These are phyloP conservation scores for Atherinosoma microstoma DNA, from an alignment of 2,797 vertebrate genomes.

Conservation along the genomic window DNA sequence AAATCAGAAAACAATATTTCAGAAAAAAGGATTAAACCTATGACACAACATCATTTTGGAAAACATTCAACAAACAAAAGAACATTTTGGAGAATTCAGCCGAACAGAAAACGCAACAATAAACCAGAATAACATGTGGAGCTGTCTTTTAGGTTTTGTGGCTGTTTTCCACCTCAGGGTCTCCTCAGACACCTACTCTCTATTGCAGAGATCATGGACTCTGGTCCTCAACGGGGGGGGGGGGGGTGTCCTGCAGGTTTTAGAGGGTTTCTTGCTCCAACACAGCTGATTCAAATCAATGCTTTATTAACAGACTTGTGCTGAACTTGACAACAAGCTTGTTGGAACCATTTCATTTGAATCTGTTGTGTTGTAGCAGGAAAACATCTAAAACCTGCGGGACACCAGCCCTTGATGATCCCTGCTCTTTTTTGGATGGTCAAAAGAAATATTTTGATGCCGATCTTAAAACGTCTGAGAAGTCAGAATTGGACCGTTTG, in stretches of 20 bases:
- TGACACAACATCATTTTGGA: background rate
- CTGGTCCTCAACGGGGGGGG: background rate
- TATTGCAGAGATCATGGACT: too few species aligned
- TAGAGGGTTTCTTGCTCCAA: too few species aligned
- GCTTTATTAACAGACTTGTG: too few species aligned
- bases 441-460: background rate
- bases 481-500: conserved; percentile 4
- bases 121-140: too few species aligned
- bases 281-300: too few species aligned
- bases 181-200: background rate
- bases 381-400: background rate
- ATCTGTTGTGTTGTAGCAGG: background rate
- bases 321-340: too few species aligned
- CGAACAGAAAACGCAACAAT: too few species aligned
- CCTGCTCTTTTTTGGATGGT: background rate
- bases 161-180: background rate
- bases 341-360: too few species aligned
- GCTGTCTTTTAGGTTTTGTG: too few species aligned
- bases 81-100: background rate
- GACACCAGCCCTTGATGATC: background rate
- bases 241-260: background rate
- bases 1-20: background rate
- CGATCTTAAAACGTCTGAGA: conserved; percentile 3
- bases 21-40: background rate
- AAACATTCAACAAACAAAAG: background rate